phyloP scores from a whole-genome alignment of 2,797 vertebrate species.

The Chelmon rostratus region DNA sequence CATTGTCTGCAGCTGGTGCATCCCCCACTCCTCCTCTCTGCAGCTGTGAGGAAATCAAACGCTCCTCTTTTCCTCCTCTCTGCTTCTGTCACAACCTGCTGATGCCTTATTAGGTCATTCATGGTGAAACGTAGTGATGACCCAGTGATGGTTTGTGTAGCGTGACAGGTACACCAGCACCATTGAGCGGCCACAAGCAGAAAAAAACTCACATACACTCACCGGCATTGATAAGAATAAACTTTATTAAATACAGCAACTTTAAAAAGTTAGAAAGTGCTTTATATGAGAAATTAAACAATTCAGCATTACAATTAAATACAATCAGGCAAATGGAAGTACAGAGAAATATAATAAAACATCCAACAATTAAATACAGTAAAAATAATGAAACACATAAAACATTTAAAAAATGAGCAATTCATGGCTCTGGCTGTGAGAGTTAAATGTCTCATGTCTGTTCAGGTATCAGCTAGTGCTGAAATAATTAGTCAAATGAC shows the following conservation, averaged over 20 bases:
- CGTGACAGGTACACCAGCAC: conserved; percentile 53
- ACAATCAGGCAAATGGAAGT: not conserved
- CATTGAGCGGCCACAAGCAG: conserved; percentile 28
- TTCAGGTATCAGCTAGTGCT: not conserved
- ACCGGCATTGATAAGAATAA: not conserved
- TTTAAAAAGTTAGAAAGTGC: not conserved
- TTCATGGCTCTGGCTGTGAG: not conserved
- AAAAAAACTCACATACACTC: not conserved
- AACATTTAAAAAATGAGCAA: not conserved
- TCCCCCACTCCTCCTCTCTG: conserved; percentile 84
- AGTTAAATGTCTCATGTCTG: not conserved
- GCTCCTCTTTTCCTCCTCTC: conserved; percentile 80
- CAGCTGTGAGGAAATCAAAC: conserved; percentile 92
- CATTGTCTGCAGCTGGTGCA: conserved; percentile 89
- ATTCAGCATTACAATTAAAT: not conserved
- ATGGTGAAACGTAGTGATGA: conserved; percentile 69
- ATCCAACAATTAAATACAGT: not conserved
- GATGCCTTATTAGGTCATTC: conserved; percentile 79
- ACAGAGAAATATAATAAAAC: not conserved
- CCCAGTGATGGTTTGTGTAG: conserved; percentile 45
- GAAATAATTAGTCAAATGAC: not conserved
- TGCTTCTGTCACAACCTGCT: conserved; percentile 80
- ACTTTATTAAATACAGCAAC: not conserved
- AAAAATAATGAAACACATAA: not conserved
- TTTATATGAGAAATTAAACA: not conserved